Conservation (phyloP, 2,888 invertebrate genomes). For the Eurytoma californica region DNA sequence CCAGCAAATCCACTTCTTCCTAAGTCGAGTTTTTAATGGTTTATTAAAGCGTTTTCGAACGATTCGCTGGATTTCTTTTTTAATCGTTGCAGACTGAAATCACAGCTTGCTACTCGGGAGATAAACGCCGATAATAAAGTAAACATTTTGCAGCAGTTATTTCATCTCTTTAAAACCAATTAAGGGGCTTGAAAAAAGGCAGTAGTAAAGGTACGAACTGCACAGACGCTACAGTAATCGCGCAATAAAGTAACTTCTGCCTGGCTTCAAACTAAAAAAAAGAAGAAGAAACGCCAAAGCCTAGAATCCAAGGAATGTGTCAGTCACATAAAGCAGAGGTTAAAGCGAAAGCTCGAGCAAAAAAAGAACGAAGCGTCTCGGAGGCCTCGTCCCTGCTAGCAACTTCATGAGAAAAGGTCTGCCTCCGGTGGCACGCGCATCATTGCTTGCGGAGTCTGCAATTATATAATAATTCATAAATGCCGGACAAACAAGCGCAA, state of each 20-base stretch:
- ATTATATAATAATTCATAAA: constrained; percentile 55
- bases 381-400: neutral
- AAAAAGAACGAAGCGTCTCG: constrained; percentile 21
- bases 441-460: constrained; percentile 27
- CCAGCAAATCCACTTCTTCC: too few relatives aligned
- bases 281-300: constrained; percentile 2
- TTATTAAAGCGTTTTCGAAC: too few relatives aligned
- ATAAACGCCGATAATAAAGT: too few relatives aligned
- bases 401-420: constrained; percentile 41
- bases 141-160: too few relatives aligned
- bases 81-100: too few relatives aligned
- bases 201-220: too few relatives aligned
- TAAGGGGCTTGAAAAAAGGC: too few relatives aligned
- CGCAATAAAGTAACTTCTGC: neutral
- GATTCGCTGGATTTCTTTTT: too few relatives aligned
- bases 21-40: too few relatives aligned
- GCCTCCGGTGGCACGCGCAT: constrained; percentile 13
- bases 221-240: too few relatives aligned
- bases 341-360: constrained; percentile 31
- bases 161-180: too few relatives aligned
- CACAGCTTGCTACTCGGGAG: too few relatives aligned
- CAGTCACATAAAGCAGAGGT: constrained; percentile 34
- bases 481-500: constrained; percentile 27
- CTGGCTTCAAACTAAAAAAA: neutral
- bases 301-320: constrained; percentile 50